Base-by-base conservation (phyloP, 2,888 invertebrate species). In the Lasius fuliginosus region DNA sequence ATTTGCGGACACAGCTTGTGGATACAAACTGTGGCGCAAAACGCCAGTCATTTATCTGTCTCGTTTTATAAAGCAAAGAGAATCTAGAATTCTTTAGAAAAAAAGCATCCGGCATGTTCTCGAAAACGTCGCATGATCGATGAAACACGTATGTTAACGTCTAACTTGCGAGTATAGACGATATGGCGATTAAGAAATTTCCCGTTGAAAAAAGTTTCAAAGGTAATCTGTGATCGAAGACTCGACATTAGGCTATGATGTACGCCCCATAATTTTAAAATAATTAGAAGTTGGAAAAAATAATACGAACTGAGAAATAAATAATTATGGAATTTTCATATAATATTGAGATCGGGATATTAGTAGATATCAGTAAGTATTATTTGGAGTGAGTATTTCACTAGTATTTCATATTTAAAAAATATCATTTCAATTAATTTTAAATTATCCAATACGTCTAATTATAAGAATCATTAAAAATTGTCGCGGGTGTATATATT, bases 71-170 rank as follows among this genome's bases (percentile, higher is more conserved):
- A 33, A 11, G 11, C n/a, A n/a, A 33, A 18, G 23, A 46, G 23
- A 46, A n/a, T 40, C 5, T 5, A 36, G 36, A 5, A 23, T 71
- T 46, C 12, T 27, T 77, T 2, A 53, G 15, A 53, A 46, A 67
- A 71, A 36, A 62, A 12, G 42, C 71, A 60, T 79, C 69, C 58
- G 46, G n/a, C 18, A 53, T 42, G 40, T 69, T 60, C 60, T 71
- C 33, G 30, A 46, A 60, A 79, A 36, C 33, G 40, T 69, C 46
- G 46, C 46, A 27, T 79, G 79, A 79, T 79, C 33, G 79, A 79
- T 79, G 69, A 71, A 71, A 71, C 71, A 27, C 79, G 71, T 71
- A 71, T 71, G 79, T 79, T 69, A 79, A 60, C 46, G 69, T 71
- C 69, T 46, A 60, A 71, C 46, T 79, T 36, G 46, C 15, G n/a